Percentiles rank a stretch among this genome's conserved stretches.
Conservation (phyloP, 2,797 vertebrate species). For the Macroramphosus scolopax region DNA sequence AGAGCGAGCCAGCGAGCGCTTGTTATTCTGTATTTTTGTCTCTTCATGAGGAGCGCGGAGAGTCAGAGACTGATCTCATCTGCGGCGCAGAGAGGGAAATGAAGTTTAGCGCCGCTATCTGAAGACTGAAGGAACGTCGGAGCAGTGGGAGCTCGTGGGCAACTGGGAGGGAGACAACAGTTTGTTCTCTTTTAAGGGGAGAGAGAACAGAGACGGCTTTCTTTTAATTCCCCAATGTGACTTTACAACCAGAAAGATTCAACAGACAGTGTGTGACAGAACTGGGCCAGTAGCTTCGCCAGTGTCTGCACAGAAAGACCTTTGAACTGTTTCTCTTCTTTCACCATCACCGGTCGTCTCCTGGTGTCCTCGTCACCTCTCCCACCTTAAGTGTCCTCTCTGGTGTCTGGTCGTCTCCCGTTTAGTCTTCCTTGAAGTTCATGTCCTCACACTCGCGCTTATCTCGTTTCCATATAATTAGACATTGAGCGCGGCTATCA, state of each 20-base stretch:
- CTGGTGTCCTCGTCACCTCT: slow-evolving; percentile 15
- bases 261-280: slow-evolving; percentile 34
- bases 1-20: slow-evolving; percentile 11
- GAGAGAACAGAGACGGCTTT: slow-evolving; percentile 25
- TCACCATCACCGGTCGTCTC: background rate
- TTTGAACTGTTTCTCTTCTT: slow-evolving; percentile 28
- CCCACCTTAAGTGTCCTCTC: slow-evolving; percentile 2
- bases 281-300: slow-evolving; percentile 39
- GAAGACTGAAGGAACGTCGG: slow-evolving; percentile 34
- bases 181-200: slow-evolving; percentile 37
- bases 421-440: slow-evolving; percentile 5
- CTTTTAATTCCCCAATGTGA: slow-evolving; percentile 48
- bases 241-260: slow-evolving; percentile 38
- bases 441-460: background rate
- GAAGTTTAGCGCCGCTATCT: slow-evolving; percentile 28
- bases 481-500: slow-evolving; percentile 8
- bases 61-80: slow-evolving; percentile 8
- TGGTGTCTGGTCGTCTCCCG: background rate
- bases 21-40: slow-evolving; percentile 28
- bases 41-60: slow-evolving; percentile 17
- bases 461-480: background rate
- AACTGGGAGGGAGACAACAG: slow-evolving; percentile 17
- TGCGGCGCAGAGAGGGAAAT: slow-evolving; percentile 38
- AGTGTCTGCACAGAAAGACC: slow-evolving; percentile 20
- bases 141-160: slow-evolving; percentile 22